A percentile compares a stretch with the other conserved stretches of the same genome.
These are phyloP conservation scores for Synergus itoensis DNA, from an alignment of 2,888 invertebrate species.

Conservation along the genomic window DNA sequence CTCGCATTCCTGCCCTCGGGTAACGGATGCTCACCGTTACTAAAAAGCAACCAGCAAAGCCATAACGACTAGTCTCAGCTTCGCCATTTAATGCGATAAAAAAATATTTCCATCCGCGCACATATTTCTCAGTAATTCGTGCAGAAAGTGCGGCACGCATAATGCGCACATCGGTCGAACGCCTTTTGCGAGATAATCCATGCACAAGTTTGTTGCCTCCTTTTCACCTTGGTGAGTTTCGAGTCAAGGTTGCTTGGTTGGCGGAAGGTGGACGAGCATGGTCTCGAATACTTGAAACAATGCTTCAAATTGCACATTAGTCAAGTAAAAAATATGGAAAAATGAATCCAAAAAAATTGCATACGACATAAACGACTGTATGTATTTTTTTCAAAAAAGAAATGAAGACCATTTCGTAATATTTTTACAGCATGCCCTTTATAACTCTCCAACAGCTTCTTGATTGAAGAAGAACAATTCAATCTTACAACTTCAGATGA, in stretches of 20 bases:
- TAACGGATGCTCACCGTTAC: conserved; percentile 39
- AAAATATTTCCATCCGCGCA: not conserved
- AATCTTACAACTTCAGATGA: not conserved
- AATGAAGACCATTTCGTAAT: no score
- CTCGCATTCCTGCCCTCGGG: conserved; percentile 34
- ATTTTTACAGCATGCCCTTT: no score
- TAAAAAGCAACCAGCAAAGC: conserved; percentile 23
- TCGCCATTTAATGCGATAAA: not conserved
- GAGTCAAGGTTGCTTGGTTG: conserved; percentile 53
- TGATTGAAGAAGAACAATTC: not conserved
- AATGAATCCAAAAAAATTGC: not conserved
- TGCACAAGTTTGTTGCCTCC: conserved; percentile 49
- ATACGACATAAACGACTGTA: not conserved
- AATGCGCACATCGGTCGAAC: not conserved
- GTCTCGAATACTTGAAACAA: conserved; percentile 42
- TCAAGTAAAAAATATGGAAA: not conserved
- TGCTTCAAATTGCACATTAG: not conserved
- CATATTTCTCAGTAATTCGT: conserved; percentile 25
- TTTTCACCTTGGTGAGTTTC: conserved; percentile 51
- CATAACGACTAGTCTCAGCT: conserved; percentile 24
- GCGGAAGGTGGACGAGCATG: conserved; percentile 49
- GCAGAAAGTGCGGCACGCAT: not conserved
- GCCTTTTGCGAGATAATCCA: conserved; percentile 35
- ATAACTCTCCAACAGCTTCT: not conserved
- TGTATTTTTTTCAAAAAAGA: no score